Conservation (phyloP, 1,140 invertebrate species). For the Megalonaias nervosa region DNA sequence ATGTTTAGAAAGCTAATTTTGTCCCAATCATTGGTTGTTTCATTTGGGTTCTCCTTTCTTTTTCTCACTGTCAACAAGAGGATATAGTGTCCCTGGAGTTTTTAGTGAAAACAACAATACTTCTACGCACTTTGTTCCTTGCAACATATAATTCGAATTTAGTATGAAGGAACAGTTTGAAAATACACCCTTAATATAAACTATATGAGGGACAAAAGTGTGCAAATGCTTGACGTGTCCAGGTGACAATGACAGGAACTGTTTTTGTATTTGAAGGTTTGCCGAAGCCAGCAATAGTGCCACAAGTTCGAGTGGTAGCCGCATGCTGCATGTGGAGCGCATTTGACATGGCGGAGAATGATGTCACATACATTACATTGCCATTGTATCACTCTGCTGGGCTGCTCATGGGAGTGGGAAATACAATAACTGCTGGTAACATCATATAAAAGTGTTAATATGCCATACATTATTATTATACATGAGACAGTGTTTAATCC, state of each 20-base stretch:
- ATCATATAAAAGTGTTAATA: neutral
- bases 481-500: neutral
- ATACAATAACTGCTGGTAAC: constrained; percentile 3
- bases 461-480: neutral
- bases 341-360: neutral
- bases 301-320: neutral
- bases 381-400: constrained; percentile 28
- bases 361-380: constrained; percentile 16
- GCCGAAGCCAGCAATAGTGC: constrained; percentile 16
- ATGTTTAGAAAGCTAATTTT: too few relatives aligned
- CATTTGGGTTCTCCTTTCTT: too few relatives aligned
- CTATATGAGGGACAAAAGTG: neutral
- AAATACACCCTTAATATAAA: neutral
- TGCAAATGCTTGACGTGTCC: neutral
- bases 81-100: too few relatives aligned
- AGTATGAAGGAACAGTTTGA: neutral
- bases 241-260: neutral
- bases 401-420: constrained; percentile 8
- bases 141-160: neutral
- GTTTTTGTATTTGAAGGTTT: constrained; percentile 9
- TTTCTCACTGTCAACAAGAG: too few relatives aligned
- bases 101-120: too few relatives aligned
- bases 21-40: too few relatives aligned
- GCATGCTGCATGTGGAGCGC: neutral
- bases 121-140: neutral